phyloP scores from a whole-genome alignment of 2,888 invertebrate genomes.

The Orthosia cruda region DNA sequence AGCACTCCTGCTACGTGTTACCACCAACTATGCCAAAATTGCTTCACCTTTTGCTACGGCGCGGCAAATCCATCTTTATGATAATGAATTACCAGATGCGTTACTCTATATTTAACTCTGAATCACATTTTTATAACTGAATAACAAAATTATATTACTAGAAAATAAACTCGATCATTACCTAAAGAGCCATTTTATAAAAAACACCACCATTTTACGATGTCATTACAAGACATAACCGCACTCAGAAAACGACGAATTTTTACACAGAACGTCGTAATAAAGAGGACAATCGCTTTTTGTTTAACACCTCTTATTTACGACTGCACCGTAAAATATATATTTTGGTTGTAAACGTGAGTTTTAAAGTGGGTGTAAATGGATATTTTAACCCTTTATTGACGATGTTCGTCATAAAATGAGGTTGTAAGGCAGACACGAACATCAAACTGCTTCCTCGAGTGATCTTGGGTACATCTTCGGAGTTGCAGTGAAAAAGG shows the following conservation, averaged over 20 bases:
- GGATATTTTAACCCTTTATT: constrained; percentile 56
- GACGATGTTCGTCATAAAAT: constrained; percentile 33
- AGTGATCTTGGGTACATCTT: neutral
- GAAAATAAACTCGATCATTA: constrained; percentile 7
- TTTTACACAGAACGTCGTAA: constrained; percentile 66
- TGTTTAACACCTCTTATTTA: constrained; percentile 72
- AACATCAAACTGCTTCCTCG: constrained; percentile 5
- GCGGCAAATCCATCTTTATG: neutral
- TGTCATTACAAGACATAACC: constrained; percentile 68
- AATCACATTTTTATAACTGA: neutral
- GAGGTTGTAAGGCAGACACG: constrained; percentile 2
- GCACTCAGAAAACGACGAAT: constrained; percentile 59
- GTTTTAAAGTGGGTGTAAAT: constrained; percentile 65
- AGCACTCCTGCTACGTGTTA: neutral
- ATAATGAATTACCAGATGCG: neutral
- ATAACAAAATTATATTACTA: neutral
- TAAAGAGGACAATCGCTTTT: constrained; percentile 75
- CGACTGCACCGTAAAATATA: constrained; percentile 65
- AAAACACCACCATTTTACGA: constrained; percentile 59
- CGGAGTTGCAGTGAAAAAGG: neutral
- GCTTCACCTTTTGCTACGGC: neutral
- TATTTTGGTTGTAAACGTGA: constrained; percentile 62
- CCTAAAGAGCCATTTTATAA: constrained; percentile 1
- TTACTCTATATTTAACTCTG: neutral
- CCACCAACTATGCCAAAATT: neutral